Conservation (phyloP, 2,113 vertebrate genomes). For the Marmota flaviventris region DNA sequence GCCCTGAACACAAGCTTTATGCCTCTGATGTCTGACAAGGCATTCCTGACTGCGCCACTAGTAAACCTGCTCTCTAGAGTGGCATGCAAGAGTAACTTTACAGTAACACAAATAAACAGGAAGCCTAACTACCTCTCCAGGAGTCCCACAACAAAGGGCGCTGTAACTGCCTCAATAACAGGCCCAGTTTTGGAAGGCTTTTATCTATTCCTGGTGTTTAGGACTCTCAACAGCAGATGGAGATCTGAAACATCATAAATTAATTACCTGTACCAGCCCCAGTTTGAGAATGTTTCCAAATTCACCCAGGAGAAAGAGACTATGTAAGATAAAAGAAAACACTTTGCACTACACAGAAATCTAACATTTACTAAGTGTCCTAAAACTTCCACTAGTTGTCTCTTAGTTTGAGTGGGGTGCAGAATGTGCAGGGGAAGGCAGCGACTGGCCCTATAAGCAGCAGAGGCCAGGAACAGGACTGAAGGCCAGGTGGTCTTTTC, state of each 20-base stretch:
- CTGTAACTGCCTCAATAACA: neutral
- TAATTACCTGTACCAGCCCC: neutral
- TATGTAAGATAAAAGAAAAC: neutral
- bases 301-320: neutral
- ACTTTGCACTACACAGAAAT: neutral
- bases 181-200: neutral
- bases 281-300: neutral
- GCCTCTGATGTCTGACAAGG: neutral
- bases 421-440: fast-evolving
- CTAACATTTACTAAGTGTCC: neutral
- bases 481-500: neutral
- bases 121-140: neutral
- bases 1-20: neutral
- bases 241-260: neutral
- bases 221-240: neutral
- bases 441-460: fast-evolving
- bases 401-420: fast-evolving
- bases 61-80: neutral
- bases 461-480: neutral
- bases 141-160: neutral
- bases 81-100: neutral
- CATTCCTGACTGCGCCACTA: fast-evolving
- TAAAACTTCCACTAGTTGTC: neutral
- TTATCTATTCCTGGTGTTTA: neutral
- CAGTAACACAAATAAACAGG: neutral